Evolutionary conservation across 2,888 invertebrate genomes (phyloP), one percentile per base, ranked within the genome.

Genomic region (Seladonia tumulorum): DNA sequence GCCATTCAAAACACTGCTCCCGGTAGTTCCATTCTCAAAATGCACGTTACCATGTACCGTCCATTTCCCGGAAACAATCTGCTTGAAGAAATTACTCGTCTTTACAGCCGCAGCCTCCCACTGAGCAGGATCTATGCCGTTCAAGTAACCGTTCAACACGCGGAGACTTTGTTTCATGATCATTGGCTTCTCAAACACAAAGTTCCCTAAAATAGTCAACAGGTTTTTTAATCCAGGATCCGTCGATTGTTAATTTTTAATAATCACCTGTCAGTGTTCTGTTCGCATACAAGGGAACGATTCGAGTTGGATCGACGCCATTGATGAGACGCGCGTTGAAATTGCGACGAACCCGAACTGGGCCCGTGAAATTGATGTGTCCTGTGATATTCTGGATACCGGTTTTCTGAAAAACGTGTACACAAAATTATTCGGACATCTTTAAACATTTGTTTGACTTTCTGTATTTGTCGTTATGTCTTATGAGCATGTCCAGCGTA

Each of bases 61-160:
- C 96, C 96, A 96, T 49, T 95, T 94, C 8, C 96, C 95, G 16
- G 92, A 93, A 10, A 96, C 93, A 7, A 92, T 91, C 90, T 96
- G 96, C 14, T 92, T 88, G 0, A 92, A 5, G 2, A 79, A 71
- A 66, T 77, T 80, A 18, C 57, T 83, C 18, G 68, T 90, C 5
- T 72, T 89, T 10, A 94, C 84, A 1, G 90, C 89, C 12, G 79
- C 72, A 0, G 85, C 87, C 29, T 91, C 81, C 94, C 93, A 94
- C n/a, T 85, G 85, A 29, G 60, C 66, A 0, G 85, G 70, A 82
- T 91, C 82, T 66, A 93, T 86, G 8, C 22, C 89, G 53, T 93
- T 94, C 29, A 94, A 57, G 7, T 77, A 73, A 14, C 91, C 90
- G 16, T 29, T 63, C 14, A 85, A 71, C 7, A 90, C 47, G 5